Percentiles rank a stretch among this genome's conserved stretches.
phyloP scores from a whole-genome alignment of 2,113 vertebrate species.

The Lucifuga dentata region DNA sequence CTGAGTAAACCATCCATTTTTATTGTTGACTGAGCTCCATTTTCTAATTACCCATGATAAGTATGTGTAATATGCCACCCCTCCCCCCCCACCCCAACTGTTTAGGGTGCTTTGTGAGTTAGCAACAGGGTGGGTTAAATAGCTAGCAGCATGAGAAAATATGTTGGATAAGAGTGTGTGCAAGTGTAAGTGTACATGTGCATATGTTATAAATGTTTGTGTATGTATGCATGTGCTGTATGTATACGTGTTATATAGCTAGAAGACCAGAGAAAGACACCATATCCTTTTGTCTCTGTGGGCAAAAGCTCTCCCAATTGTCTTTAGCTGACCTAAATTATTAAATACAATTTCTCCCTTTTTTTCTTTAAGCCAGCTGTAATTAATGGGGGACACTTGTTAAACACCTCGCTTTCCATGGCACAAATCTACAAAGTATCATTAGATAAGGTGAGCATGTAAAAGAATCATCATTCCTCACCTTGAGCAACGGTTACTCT shows the following conservation, averaged over 20 bases:
- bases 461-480: slow-evolving; percentile 51
- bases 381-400: slow-evolving; percentile 71
- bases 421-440: slow-evolving; percentile 72
- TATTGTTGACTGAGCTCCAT: slow-evolving; percentile 92
- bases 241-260: not conserved
- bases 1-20: slow-evolving; percentile 91
- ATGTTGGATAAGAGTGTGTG: slow-evolving; percentile 22
- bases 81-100: slow-evolving; percentile 90
- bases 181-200: not conserved
- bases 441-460: slow-evolving; percentile 56
- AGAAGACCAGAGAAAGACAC: not conserved
- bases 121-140: slow-evolving; percentile 37
- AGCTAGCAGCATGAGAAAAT: slow-evolving; percentile 37
- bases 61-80: slow-evolving; percentile 91
- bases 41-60: slow-evolving; percentile 94
- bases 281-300: slow-evolving; percentile 4
- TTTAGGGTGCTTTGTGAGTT: slow-evolving; percentile 85
- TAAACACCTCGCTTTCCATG: slow-evolving; percentile 67
- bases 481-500: slow-evolving; percentile 44
- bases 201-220: slow-evolving; percentile 7
- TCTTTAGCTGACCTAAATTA: slow-evolving; percentile 68
- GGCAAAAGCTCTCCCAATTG: slow-evolving; percentile 29
- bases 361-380: slow-evolving; percentile 45
- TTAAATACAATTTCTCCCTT: slow-evolving; percentile 51
- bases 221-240: not conserved